Percentiles rank a stretch among this genome's conserved stretches.
These are phyloP conservation scores for Eumaeus atala DNA, from an alignment of 1,140 invertebrate genomes.

Conservation along the genomic window DNA sequence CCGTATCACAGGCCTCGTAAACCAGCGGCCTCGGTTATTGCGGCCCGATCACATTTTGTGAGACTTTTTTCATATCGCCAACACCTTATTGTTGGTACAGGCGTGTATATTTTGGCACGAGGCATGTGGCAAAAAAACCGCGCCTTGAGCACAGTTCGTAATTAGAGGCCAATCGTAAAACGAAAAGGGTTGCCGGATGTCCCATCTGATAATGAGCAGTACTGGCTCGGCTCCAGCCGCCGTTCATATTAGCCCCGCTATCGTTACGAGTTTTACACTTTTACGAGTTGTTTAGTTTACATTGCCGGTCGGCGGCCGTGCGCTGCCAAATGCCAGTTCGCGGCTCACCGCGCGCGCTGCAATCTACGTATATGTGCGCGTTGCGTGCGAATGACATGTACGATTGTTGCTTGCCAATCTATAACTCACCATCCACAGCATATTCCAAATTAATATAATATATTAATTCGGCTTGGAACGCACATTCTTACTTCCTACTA, in stretches of 20 bases:
- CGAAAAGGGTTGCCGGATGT: conserved; percentile 64
- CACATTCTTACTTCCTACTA: no score
- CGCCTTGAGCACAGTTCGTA: conserved; percentile 62
- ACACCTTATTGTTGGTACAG: conserved; percentile 21
- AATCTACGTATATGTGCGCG: no score
- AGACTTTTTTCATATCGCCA: conserved; percentile 61
- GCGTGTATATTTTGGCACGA: conserved; percentile 61
- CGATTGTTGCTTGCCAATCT: conserved; percentile 51
- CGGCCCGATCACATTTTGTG: conserved; percentile 48
- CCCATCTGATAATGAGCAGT: conserved; percentile 70
- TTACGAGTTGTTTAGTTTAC: conserved; percentile 72
- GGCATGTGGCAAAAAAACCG: conserved; percentile 47
- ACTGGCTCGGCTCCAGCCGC: conserved; percentile 66
- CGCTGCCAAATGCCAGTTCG: conserved; percentile 70
- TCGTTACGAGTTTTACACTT: conserved; percentile 73
- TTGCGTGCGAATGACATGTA: conserved; percentile 43
- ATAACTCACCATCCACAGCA: conserved; percentile 12
- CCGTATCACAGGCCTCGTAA: conserved; percentile 65
- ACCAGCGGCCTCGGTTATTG: conserved; percentile 60
- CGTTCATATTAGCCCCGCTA: conserved; percentile 68
- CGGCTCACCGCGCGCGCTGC: conserved; percentile 60
- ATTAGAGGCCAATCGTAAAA: conserved; percentile 71
- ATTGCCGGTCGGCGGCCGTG: conserved; percentile 49
- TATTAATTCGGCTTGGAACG: no score
- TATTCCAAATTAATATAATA: neutral